Evolutionary conservation across 2,797 vertebrate genomes (phyloP), one percentile per base, ranked within the genome.

Genomic region (Melanogrammus aeglefinus): DNA sequence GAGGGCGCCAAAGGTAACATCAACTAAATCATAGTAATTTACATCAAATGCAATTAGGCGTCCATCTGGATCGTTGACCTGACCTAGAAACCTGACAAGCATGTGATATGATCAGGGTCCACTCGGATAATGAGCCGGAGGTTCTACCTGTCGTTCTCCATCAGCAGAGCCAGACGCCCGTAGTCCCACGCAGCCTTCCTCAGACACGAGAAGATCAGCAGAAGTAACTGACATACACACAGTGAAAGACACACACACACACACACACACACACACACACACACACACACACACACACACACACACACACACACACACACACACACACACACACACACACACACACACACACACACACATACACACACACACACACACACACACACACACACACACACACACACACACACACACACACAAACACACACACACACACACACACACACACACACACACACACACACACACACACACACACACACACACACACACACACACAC

Each of bases 161-260:
- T 96, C 75, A 99, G 95, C 86, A 99, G 91, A 1, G 96, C 97
- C 89, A 99, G 92, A 74, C 97, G 97, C 18, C 97, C 98, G 0
- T 99, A 99, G 90, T 99, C 97, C 98, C 98, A 99, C 0, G 97
- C 97, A 0, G 97, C 97, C 90, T 99, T 99, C 89, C 97, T 96
- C 90, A 99, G 93, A 86, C 97, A 99, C 72, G 98, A 99, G 86
- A 99, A 99, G 77, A 97, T 79, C 78, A 99, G 86, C 71, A 99
- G 84, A 36, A 99, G 91, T 47, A 97, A 86, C 98, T 99, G 82
- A 51, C 33, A 63, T 12, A 63, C 78, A 57, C 78, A 51, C 71
- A 78, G 38, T 74, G 38, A 39, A 44, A 74, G n/a, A 66, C 31
- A 31, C 31, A 31, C 31, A 31, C 31, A 31, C 31, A 31, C 31